phyloP scores from a whole-genome alignment of 2,888 invertebrate species.

The Plebejus anna region DNA sequence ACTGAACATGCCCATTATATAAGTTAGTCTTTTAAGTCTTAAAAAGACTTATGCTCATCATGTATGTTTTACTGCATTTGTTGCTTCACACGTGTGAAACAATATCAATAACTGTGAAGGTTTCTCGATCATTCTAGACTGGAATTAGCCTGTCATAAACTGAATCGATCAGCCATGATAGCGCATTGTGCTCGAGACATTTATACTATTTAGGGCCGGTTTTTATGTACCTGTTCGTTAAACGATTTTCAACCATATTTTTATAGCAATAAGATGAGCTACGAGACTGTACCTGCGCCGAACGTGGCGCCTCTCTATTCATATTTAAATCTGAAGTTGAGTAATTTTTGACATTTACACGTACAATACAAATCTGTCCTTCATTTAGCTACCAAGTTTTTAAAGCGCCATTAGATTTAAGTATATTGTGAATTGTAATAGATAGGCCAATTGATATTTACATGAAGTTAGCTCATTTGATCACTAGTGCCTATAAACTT shows the following conservation, averaged over 20 bases:
- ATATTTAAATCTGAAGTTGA: constrained; percentile 74
- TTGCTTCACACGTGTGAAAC: background rate
- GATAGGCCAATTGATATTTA: background rate
- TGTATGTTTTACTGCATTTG: background rate
- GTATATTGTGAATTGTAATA: background rate
- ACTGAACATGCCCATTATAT: background rate
- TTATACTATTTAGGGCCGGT: constrained; percentile 74
- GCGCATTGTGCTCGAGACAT: constrained; percentile 73
- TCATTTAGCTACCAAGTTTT: constrained; percentile 14
- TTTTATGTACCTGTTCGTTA: constrained; percentile 57
- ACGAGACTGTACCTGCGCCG: constrained; percentile 53
- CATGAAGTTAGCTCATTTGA: background rate
- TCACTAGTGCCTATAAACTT: background rate
- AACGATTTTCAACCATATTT: background rate
- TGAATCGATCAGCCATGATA: constrained; percentile 64
- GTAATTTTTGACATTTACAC: constrained; percentile 72
- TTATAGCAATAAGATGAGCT: background rate
- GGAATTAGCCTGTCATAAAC: constrained; percentile 71
- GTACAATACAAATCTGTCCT: constrained; percentile 50
- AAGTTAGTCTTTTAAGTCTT: background rate
- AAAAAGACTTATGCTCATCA: background rate
- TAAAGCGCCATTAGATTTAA: constrained; percentile 12
- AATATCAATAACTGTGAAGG: constrained; percentile 16
- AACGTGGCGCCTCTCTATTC: constrained; percentile 77
- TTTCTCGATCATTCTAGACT: constrained; percentile 52